Evolutionary conservation across 2,888 invertebrate species (phyloP).

Genomic region (Drosophila phalerata): DNA sequence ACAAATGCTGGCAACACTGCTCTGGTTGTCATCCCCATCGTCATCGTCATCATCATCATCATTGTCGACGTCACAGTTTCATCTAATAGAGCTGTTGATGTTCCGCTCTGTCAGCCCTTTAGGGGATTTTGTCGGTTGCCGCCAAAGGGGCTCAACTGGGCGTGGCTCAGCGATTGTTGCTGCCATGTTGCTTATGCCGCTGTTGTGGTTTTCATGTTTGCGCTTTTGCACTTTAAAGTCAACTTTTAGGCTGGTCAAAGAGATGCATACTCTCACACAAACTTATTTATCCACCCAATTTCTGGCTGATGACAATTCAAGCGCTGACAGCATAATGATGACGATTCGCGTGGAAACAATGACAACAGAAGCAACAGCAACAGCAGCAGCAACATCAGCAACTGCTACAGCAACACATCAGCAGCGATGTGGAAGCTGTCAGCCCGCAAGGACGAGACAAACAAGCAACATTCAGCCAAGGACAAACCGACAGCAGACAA

Average conservation of each 20-base stretch:
- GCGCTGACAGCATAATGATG: conserved; percentile 71
- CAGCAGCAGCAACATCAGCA: conserved; percentile 24
- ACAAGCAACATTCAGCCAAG: conserved; percentile 60
- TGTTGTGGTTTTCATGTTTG: conserved; percentile 80
- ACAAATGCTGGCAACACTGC: not conserved
- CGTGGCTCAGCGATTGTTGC: conserved; percentile 41
- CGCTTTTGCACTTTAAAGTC: conserved; percentile 58
- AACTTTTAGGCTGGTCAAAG: conserved; percentile 54
- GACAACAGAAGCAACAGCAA: conserved; percentile 34
- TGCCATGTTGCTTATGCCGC: conserved; percentile 15
- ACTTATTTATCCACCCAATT: conserved; percentile 46
- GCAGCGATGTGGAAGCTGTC: conserved; percentile 65
- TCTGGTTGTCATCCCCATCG: conserved; percentile 35
- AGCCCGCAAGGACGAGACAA: conserved; percentile 65
- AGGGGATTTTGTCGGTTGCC: conserved; percentile 68
- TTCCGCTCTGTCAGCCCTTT: conserved; percentile 74
- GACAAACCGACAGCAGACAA: conserved; percentile 43
- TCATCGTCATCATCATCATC: conserved; percentile 14
- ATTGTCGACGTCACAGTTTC: conserved; percentile 37
- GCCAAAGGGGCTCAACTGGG: conserved; percentile 12
- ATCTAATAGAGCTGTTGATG: conserved; percentile 79
- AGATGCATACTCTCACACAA: conserved; percentile 18
- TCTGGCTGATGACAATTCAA: conserved; percentile 59
- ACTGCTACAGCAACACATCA: conserved; percentile 26
- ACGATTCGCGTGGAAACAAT: conserved; percentile 64